Percentiles rank a stretch among this genome's conserved stretches.
Evolutionary conservation across 2,797 vertebrate species (phyloP).

Genomic region (Oreonectes daqikongensis): DNA sequence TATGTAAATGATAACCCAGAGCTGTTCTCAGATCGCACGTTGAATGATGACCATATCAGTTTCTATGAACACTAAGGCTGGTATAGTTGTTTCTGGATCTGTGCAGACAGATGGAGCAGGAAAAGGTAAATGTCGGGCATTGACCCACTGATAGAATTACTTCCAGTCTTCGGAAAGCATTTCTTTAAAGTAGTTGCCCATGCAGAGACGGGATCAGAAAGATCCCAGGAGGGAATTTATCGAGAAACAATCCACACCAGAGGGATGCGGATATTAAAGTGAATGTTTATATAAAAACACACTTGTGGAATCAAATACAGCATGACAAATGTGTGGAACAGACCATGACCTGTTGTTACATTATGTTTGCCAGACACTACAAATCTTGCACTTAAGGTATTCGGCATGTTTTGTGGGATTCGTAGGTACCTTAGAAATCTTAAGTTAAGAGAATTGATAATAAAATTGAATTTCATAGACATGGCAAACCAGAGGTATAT

Average conservation of each 20-base stretch:
- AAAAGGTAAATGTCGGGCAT: constrained; percentile 51
- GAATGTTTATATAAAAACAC: not conserved
- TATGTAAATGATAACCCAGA: constrained; percentile 11
- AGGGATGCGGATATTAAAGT: constrained; percentile 28
- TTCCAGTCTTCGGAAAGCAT: constrained; percentile 62
- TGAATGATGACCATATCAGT: not conserved
- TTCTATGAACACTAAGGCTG: constrained; percentile 17
- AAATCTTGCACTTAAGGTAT: not conserved
- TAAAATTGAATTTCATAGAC: not conserved
- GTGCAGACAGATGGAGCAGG: constrained; percentile 6
- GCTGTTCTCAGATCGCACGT: not conserved
- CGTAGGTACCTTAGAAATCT: no score
- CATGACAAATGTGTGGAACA: not conserved
- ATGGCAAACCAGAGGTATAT: not conserved
- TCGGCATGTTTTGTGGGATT: not conserved
- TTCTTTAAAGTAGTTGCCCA: constrained; percentile 38
- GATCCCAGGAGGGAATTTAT: not conserved
- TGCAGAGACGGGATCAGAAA: constrained; percentile 20
- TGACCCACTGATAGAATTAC: constrained; percentile 62
- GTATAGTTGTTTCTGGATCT: constrained; percentile 9
- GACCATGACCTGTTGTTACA: no score
- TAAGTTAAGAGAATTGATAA: not conserved
- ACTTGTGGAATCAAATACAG: not conserved
- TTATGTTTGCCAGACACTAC: not conserved
- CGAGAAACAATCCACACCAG: not conserved